Conservation (phyloP, 2,113 vertebrate species). For the Terrapene triunguis region DNA sequence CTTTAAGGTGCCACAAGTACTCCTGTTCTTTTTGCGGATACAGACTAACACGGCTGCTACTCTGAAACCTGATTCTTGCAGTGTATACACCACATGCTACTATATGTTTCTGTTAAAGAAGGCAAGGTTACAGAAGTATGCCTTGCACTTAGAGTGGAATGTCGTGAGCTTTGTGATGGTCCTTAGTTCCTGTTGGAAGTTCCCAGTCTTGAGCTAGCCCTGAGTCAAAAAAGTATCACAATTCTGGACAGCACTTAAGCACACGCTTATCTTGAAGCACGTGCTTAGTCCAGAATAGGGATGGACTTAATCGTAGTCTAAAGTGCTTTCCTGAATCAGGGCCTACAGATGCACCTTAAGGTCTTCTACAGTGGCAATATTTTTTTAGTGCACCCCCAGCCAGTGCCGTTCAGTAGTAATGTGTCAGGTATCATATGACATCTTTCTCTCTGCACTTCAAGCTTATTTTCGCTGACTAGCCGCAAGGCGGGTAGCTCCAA, state of each 20-base stretch:
- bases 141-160: not conserved
- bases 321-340: conserved; percentile 50
- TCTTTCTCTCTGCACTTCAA: not conserved
- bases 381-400: conserved; percentile 37
- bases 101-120: not conserved
- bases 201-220: not conserved
- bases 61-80: not conserved
- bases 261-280: conserved; percentile 59
- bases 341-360: conserved; percentile 54
- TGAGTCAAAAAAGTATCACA: conserved; percentile 17
- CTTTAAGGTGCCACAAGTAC: too few species aligned
- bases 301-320: conserved; percentile 66
- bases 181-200: not conserved
- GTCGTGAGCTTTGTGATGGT: not conserved
- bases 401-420: conserved; percentile 16
- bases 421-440: not conserved
- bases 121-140: not conserved
- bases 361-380: conserved; percentile 34
- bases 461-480: conserved; percentile 6
- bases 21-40: too few species aligned
- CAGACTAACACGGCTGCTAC: too few species aligned
- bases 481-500: not conserved
- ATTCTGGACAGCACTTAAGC: conserved; percentile 10
- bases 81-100: not conserved
- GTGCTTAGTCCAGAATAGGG: conserved; percentile 59